Conservation (phyloP, 2,113 vertebrate species). For the Pheucticus melanocephalus region DNA sequence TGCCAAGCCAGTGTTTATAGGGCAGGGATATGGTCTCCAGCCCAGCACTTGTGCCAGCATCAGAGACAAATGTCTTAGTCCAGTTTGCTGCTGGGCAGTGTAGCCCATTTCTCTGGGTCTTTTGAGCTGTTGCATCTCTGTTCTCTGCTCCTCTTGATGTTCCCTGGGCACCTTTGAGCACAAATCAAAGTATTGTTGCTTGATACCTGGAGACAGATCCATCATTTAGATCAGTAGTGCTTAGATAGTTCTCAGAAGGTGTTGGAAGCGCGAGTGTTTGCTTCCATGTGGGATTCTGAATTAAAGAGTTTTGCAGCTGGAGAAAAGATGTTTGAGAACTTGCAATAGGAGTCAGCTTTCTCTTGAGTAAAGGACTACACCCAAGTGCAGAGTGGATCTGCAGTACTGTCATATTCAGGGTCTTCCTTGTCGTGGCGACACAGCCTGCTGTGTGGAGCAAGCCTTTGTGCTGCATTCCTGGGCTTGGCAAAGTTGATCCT, state of each 20-base stretch:
- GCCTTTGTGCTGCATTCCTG: neutral
- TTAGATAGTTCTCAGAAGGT: neutral
- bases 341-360: neutral
- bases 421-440: accelerated
- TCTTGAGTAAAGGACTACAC: neutral
- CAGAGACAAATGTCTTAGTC: neutral
- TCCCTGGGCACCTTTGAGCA: neutral
- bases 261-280: neutral
- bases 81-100: neutral
- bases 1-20: neutral
- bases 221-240: neutral
- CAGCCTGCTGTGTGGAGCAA: neutral
- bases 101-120: neutral
- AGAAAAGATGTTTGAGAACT: neutral
- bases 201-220: neutral
- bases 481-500: neutral
- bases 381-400: neutral
- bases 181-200: neutral
- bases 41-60: neutral
- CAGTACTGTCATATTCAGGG: neutral
- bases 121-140: neutral
- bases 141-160: neutral
- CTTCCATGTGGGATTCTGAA: neutral
- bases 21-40: neutral
- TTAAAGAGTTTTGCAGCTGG: neutral